Evolutionary conservation across 2,113 vertebrate genomes (phyloP), one percentile per base, ranked within the genome.

Genomic region (Callithrix jacchus): DNA sequence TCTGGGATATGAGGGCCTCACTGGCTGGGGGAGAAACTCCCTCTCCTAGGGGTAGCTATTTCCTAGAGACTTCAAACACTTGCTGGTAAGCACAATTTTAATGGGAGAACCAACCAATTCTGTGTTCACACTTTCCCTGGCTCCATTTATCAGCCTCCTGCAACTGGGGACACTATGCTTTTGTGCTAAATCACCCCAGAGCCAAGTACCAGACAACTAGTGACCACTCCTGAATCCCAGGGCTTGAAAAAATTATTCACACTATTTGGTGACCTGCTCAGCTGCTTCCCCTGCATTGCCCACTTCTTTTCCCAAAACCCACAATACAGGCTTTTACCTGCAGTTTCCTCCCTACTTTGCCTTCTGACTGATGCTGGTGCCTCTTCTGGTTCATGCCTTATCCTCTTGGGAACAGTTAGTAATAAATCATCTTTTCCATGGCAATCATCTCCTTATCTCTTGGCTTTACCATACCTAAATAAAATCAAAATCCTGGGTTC

Each of bases 341-440:
- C 3, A 9, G 0, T 3, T 35, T 1, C 9, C 32, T 80, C 1
- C 10, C 6, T 77, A 35, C 12, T 54, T 30, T 17, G 56, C 11
- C 74, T 66, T 30, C 13, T 16, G 8, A 58, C 27, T 42, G 21
- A 14, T 1, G 4, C n/a, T 79, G 18, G 11, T 52, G 14, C 23
- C 37, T 79, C 35, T 61, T 21, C 25, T 0, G 0, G 13, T 49
- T 47, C 2, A 11, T 30, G 10, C 0, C 2, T 12, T 27, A 1
- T 77, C 9, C 52, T 61, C 54, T 47, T 93, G 5, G 56, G 21
- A 76, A 35, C 8, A 23, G 49, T 23, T 32, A 61, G 7, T 40
- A 17, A 89, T 35, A 71, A 37, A 14, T 30, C 25, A 4, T 17
- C 32, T 84, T 83, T 79, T 87, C 37, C 32, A 1, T 25, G 37